Conservation (phyloP, 2,797 vertebrate genomes). For the Muscicapa striata region DNA sequence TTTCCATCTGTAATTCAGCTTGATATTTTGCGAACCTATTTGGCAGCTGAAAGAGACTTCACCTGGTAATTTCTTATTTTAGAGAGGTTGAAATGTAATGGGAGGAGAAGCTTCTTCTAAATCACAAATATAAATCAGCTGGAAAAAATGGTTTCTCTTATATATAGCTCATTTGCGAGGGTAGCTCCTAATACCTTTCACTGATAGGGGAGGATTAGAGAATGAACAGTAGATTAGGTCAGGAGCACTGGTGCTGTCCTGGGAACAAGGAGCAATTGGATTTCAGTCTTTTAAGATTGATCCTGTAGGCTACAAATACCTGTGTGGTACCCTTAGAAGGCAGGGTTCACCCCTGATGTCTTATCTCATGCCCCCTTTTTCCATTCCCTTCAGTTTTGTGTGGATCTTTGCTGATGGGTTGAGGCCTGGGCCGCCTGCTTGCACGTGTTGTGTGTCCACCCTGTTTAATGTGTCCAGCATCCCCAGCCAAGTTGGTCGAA, state of each 20-base stretch:
- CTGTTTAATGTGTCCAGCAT: not conserved
- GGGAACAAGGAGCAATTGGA: not conserved
- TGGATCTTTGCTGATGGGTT: not conserved
- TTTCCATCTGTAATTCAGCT: not conserved
- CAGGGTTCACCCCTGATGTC: not conserved
- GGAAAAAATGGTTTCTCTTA: not conserved
- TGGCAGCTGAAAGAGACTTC: not conserved
- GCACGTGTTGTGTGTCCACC: rapidly evolving
- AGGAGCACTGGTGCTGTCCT: not conserved
- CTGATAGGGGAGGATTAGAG: not conserved
- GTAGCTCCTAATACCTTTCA: not conserved
- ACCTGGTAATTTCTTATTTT: not conserved
- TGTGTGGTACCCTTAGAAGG: not conserved
- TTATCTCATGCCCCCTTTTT: not conserved
- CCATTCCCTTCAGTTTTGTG: not conserved
- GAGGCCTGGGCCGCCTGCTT: not conserved
- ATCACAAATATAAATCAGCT: not conserved
- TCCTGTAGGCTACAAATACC: not conserved
- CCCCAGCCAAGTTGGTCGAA: not conserved
- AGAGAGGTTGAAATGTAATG: not conserved
- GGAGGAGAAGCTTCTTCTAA: not conserved
- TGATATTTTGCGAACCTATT: not conserved
- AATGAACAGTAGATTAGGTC: not conserved
- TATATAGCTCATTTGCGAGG: not conserved
- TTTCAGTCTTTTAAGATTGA: not conserved